Evolutionary conservation across 2,888 invertebrate species (phyloP), one percentile per base, ranked within the genome.

Genomic region (Oscheius sp.): DNA sequence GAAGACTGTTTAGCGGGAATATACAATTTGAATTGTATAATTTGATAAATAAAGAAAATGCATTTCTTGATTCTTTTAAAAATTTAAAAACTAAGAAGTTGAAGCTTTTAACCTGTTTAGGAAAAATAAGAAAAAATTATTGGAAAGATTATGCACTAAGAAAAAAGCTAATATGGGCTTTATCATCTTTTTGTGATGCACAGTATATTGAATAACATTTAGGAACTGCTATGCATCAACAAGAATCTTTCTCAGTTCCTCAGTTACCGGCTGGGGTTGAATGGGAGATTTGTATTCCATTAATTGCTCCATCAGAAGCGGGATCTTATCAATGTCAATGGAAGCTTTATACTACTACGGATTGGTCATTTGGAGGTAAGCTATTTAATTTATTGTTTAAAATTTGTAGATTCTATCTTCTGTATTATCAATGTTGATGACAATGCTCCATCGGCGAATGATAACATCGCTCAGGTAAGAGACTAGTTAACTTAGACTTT

Each of bases 331-430:
- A 50, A 22, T 51, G 26, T 3, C 50, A 49, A 32, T 64, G 64
- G 64, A 28, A 50, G 38, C 22, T 64, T 9, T 50, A 36, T 30
- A 64, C 64, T n/a, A 9, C 50, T 26, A 32, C 24, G 5, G 33
- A 51, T 20, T 17, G 50, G 9, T 33, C 64, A 14, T 64, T 64
- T 51, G 64, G 64, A 51, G 64, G 64, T 64, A 33, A 12, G 50
- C 22, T 2, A 12, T 12, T 6, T 51, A 12, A 9, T 30, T 62
- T 62, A 26, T 5, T 12, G 22, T 45, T 12, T 45, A 47, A 4
- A 12, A 6, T 38, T 51, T 51, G 9, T 24, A 64, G 64, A 64
- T 32, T 64, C 64, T 4, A 50, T 64, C 12, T 64, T 50, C 26
- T 64, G 51, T 26, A 64, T 64, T 24, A 30, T 64, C 5, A 33